Percentiles rank a stretch among this genome's conserved stretches.
phyloP scores from a whole-genome alignment of 2,113 vertebrate genomes.

The Ellobius talpinus region DNA sequence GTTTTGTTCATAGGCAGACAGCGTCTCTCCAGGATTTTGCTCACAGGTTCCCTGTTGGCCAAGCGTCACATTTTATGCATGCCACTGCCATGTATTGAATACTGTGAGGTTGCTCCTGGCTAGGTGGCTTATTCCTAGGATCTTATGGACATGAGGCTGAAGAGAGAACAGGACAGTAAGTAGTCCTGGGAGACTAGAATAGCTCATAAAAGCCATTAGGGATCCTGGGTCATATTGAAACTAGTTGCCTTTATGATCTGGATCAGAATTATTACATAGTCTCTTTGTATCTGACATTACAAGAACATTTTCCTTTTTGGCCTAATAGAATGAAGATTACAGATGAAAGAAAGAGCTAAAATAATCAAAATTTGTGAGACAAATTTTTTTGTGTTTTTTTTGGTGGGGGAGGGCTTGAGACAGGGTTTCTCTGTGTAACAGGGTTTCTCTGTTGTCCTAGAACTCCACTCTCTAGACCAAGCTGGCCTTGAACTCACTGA shows the following conservation, averaged over 20 bases:
- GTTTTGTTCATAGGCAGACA: neutral
- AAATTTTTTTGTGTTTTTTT: neutral
- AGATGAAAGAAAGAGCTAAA: neutral
- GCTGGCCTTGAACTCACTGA: neutral
- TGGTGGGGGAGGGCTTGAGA: neutral
- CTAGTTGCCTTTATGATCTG: neutral
- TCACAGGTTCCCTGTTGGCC: neutral
- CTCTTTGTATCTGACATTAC: neutral
- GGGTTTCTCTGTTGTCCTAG: neutral
- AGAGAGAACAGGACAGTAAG: neutral
- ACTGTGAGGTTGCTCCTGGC: no score
- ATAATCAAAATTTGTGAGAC: neutral
- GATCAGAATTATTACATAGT: neutral
- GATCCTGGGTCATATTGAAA: neutral
- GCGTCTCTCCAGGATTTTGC: neutral
- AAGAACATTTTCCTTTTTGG: neutral
- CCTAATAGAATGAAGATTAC: neutral
- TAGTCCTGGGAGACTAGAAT: neutral
- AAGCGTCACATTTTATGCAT: neutral
- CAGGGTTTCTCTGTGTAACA: neutral
- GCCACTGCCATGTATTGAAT: neutral
- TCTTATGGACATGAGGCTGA: neutral
- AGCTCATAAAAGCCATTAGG: neutral
- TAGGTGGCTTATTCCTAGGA: neutral
- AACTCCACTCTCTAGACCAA: neutral